Conservation (phyloP, 2,888 invertebrate genomes). For the Carterocephalus palaemon region DNA sequence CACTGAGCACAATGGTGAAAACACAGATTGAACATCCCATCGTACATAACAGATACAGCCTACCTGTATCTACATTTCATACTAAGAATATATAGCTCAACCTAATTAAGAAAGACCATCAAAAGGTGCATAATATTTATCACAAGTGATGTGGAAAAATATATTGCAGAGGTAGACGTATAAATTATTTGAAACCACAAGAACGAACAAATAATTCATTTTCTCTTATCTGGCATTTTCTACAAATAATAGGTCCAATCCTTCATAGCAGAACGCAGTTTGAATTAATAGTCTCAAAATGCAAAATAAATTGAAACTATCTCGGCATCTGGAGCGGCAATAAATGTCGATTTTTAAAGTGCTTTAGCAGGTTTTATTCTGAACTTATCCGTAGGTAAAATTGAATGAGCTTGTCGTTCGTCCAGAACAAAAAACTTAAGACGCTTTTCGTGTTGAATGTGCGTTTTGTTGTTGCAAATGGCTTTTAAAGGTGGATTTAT, state of each 20-base stretch:
- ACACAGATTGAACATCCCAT: no score
- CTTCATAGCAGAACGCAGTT: conserved; percentile 2
- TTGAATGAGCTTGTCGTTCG: background rate
- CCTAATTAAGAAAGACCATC: no score
- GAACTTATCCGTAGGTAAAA: background rate
- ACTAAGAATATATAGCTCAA: no score
- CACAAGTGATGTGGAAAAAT: no score
- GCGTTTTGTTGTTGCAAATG: background rate
- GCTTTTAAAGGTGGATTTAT: background rate
- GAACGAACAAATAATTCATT: no score
- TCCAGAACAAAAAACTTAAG: background rate
- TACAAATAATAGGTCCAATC: conserved; percentile 3
- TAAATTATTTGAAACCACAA: no score
- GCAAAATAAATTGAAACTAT: conserved; percentile 18
- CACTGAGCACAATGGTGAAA: no score
- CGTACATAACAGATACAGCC: no score
- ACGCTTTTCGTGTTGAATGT: background rate
- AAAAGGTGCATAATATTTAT: no score
- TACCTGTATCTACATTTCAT: no score
- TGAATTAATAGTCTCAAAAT: conserved; percentile 13
- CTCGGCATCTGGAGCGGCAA: conserved; percentile 7
- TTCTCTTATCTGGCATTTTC: no score
- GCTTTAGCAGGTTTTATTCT: background rate
- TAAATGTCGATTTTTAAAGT: conserved; percentile 7
- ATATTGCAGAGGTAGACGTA: no score